Evolutionary conservation across 2,113 vertebrate species (phyloP), one percentile per base, ranked within the genome.

Genomic region (Phalacrocorax brasilianus): DNA sequence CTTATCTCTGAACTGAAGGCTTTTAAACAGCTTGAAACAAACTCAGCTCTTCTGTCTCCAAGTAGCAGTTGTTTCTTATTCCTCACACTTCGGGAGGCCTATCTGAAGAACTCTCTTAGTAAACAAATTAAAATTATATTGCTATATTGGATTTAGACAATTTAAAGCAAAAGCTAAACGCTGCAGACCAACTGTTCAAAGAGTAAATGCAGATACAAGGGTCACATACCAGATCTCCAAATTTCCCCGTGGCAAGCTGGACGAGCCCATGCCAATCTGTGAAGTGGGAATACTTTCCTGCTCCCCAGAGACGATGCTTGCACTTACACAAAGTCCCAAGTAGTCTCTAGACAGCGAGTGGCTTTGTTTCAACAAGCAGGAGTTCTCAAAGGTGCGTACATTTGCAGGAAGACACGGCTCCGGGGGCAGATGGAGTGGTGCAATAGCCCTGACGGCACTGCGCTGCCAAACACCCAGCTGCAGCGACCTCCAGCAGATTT

Each of bases 1-100:
- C 77, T 89, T 92, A 86, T 86, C 81, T 86, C 85, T 11, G 6
- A 74, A 65, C 76, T 12, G 49, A 78, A 89, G 61, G 76, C 56
- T 87, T 95, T 91, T 33, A 83, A 92, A 86, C 77, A 78, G 90
- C 90, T 90, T 59, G 87, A 79, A 84, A 78, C 67, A 44, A 87
- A 80, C 62, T 32, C 73, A 20, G 91, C 70, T 80, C 52, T 61
- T 67, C 74, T 56, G 73, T 30, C 58, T 67, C 84, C 58, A 14
- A 92, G 77, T 4, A 42, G 86, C 86, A 62, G 59, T 75, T 87
- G 92, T 58, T 91, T 75, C 86, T 17, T 65, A 79, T 83, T 82
- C 92, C 85, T 89, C 8, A 2, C 85, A 14, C 81, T 87, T 71
- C 10, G 5, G 85, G 82, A 92, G 73, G 77, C 89, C 67, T 26